A percentile compares a stretch with the other conserved stretches of the same genome.
These are phyloP conservation scores for Lamellibrachia columna DNA, from an alignment of 2,888 invertebrate genomes.

Conservation along the genomic window DNA sequence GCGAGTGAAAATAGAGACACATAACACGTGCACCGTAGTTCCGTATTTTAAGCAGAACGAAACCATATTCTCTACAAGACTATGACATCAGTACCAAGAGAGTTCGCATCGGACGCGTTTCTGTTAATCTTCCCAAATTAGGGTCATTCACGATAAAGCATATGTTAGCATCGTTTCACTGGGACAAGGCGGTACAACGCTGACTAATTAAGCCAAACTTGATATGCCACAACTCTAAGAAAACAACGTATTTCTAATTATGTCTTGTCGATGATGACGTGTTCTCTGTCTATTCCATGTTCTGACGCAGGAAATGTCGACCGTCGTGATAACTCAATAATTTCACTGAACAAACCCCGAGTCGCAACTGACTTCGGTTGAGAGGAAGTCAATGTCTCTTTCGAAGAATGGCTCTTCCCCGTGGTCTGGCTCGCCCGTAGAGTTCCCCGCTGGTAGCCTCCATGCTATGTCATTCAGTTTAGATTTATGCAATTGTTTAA, in stretches of 20 bases:
- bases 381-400: not conserved
- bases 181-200: too few species aligned
- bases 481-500: not conserved
- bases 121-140: too few species aligned
- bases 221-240: too few species aligned
- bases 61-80: not conserved
- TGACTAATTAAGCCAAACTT: too few species aligned
- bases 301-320: too few species aligned
- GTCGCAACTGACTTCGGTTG: not conserved
- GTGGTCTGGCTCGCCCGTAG: not conserved
- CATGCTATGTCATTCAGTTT: not conserved
- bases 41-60: not conserved
- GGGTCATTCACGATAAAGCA: too few species aligned
- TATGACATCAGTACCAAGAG: not conserved
- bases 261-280: too few species aligned
- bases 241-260: too few species aligned
- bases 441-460: not conserved
- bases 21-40: not conserved
- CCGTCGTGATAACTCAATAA: too few species aligned
- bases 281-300: too few species aligned
- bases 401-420: not conserved
- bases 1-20: not conserved
- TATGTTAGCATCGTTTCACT: too few species aligned
- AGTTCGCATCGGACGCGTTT: not conserved
- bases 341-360: too few species aligned